Conservation (phyloP, 2,113 vertebrate genomes). For the Oxyura jamaicensis region DNA sequence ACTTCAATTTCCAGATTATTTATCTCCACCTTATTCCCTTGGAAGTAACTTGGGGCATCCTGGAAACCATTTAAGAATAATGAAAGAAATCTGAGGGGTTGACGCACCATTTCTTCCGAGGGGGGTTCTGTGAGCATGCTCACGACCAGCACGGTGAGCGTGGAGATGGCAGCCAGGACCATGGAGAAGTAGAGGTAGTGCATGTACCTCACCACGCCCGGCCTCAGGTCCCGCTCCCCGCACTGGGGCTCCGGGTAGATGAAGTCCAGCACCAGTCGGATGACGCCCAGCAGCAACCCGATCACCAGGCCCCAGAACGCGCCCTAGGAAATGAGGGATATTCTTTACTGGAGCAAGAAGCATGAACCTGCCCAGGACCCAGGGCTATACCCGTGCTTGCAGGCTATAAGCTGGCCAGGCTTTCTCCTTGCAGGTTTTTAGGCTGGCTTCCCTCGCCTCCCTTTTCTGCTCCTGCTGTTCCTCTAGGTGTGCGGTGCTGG, state of each 20-base stretch:
- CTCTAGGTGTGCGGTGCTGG: neutral
- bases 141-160: conserved; percentile 75
- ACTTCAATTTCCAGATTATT: neutral
- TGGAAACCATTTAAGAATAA: neutral
- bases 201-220: conserved; percentile 82
- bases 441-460: neutral
- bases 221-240: conserved; percentile 83
- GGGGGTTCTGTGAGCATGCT: conserved; percentile 85
- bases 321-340: conserved; percentile 74
- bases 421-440: neutral
- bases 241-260: conserved; percentile 86
- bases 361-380: accelerated
- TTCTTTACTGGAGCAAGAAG: neutral
- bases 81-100: neutral
- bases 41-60: accelerated
- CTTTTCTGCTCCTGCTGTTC: neutral
- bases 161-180: conserved; percentile 82
- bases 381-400: accelerated
- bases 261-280: conserved; percentile 91
- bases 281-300: conserved; percentile 83
- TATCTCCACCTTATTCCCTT: neutral
- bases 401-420: neutral
- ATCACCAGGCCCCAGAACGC: conserved; percentile 89
- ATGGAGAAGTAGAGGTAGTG: conserved; percentile 96
- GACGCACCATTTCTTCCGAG: conserved; percentile 76